phyloP scores from a whole-genome alignment of 2,888 invertebrate genomes.

The Ephialtes manifestator region DNA sequence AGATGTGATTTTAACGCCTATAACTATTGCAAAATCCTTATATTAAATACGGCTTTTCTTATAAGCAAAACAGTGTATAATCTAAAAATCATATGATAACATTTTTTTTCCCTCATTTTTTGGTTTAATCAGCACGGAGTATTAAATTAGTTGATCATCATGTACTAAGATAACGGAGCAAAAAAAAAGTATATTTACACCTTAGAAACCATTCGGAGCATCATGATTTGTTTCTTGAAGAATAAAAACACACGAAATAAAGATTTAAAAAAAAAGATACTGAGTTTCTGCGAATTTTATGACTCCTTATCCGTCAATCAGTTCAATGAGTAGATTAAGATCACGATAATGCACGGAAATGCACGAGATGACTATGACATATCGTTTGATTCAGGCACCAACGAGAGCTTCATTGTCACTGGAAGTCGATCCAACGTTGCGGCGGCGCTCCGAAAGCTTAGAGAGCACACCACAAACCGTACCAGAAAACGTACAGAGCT shows the following conservation, averaged over 20 bases:
- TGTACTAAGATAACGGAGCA: no score
- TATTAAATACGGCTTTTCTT: no score
- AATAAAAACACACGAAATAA: neutral
- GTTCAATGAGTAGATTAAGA: neutral
- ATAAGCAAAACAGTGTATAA: no score
- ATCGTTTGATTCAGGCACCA: constrained; percentile 85
- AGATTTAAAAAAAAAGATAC: neutral
- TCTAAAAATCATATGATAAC: no score
- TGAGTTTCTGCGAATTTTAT: neutral
- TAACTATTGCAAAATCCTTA: no score
- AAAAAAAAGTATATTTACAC: no score
- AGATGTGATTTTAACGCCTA: no score
- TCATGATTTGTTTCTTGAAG: no score
- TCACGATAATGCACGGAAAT: constrained; percentile 9
- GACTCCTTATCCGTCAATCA: neutral
- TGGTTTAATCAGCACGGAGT: no score
- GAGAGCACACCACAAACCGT: constrained; percentile 88
- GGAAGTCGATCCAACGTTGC: constrained; percentile 87
- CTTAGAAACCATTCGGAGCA: no score
- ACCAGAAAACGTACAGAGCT: constrained; percentile 84
- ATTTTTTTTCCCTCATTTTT: no score
- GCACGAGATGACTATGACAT: neutral
- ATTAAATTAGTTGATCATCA: no score
- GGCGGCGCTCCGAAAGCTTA: constrained; percentile 88
- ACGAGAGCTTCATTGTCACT: constrained; percentile 89